Evolutionary conservation across 2,113 vertebrate genomes (phyloP).

Genomic region (Barbus barbus): DNA sequence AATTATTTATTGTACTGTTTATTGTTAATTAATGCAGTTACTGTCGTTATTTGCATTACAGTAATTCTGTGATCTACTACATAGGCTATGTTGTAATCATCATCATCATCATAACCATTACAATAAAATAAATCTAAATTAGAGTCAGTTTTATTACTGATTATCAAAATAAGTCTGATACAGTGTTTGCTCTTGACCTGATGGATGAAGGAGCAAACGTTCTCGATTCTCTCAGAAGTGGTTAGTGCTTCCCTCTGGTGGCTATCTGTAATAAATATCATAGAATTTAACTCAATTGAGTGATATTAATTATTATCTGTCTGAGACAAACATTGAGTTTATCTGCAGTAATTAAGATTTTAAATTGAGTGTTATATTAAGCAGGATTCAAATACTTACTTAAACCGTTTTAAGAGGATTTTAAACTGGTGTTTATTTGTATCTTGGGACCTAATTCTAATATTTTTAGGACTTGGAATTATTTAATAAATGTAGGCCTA

Average conservation of each 20-base stretch:
- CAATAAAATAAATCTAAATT: neutral
- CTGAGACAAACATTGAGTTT: neutral
- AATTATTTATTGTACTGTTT: neutral
- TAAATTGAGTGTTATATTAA: neutral
- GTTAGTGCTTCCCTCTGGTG: constrained; percentile 45
- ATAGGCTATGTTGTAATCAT: neutral
- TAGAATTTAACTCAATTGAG: too few relatives aligned
- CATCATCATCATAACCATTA: neutral
- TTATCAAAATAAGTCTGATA: neutral
- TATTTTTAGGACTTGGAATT: neutral
- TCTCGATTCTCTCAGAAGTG: constrained; percentile 1
- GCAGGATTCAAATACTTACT: neutral
- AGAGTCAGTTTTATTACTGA: neutral
- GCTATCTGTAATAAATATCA: neutral
- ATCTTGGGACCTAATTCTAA: neutral
- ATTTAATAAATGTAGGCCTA: too few relatives aligned
- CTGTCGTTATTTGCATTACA: neutral
- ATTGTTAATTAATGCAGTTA: neutral
- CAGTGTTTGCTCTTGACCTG: neutral
- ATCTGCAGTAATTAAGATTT: neutral
- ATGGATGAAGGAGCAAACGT: neutral
- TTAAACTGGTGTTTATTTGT: neutral
- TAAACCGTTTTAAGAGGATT: neutral
- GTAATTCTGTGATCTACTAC: neutral
- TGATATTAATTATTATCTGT: neutral